A percentile compares a stretch with the other conserved stretches of the same genome.
Conservation (phyloP, 2,113 vertebrate species). For the Macquaria ambigua region DNA sequence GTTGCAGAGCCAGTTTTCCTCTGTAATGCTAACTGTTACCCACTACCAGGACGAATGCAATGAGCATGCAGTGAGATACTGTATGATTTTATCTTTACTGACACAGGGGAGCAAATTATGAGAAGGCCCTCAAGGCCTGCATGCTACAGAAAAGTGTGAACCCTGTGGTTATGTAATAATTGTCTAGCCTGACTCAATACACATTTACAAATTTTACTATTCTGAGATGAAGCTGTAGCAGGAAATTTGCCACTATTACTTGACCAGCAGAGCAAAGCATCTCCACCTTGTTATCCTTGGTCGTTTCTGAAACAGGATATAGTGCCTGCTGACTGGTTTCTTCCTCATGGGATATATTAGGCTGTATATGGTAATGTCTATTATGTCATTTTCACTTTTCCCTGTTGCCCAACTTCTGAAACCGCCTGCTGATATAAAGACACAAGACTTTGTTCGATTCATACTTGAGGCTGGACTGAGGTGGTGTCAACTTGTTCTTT, state of each 20-base stretch:
- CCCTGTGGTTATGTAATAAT: constrained; percentile 73
- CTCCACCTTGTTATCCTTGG: constrained; percentile 45
- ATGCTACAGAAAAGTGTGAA: constrained; percentile 58
- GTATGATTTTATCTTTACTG: constrained; percentile 63
- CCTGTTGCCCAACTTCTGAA: constrained; percentile 2
- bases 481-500: constrained; percentile 12
- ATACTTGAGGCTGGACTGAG: constrained; percentile 4
- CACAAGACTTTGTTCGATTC: not conserved
- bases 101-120: constrained; percentile 67
- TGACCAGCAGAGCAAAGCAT: constrained; percentile 51
- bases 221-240: constrained; percentile 40
- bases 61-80: constrained; percentile 16
- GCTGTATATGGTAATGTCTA: constrained; percentile 20
- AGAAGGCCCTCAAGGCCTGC: constrained; percentile 61
- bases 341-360: constrained; percentile 31
- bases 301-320: constrained; percentile 52
- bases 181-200: constrained; percentile 49
- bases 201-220: constrained; percentile 18
- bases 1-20: not conserved
- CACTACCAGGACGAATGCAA: constrained; percentile 14
- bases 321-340: constrained; percentile 50
- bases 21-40: constrained; percentile 37
- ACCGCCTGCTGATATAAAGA: constrained; percentile 27
- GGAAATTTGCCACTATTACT: constrained; percentile 44
- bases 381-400: constrained; percentile 38